Percentiles rank a stretch among this genome's conserved stretches.
These are phyloP conservation scores for Gallirallus australis DNA, from an alignment of 2,797 vertebrate species.

Conservation along the genomic window DNA sequence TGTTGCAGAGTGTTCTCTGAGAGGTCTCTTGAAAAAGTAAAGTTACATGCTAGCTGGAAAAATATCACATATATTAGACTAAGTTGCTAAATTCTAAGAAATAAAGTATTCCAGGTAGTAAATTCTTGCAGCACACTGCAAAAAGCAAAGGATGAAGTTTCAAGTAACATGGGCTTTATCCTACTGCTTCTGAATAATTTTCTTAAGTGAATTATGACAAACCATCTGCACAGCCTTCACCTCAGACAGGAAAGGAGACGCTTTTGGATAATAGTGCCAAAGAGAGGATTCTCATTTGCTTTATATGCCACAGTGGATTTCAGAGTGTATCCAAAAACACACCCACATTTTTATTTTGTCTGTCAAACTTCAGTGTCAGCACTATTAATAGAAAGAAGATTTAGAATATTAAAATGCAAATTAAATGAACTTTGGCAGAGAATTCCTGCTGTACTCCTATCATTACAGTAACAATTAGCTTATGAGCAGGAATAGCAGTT, in stretches of 20 bases:
- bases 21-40: background rate
- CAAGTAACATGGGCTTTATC: background rate
- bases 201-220: background rate
- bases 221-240: background rate
- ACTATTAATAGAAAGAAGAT: constrained; percentile 35
- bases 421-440: constrained; percentile 30
- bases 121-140: background rate
- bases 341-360: constrained; percentile 33
- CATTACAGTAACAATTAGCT: constrained; percentile 16
- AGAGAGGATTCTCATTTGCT: constrained; percentile 16
- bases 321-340: background rate
- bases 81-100: background rate
- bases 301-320: constrained; percentile 39
- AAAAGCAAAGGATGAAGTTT: background rate
- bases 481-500: background rate
- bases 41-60: background rate
- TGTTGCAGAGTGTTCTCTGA: background rate
- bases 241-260: background rate
- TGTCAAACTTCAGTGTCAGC: background rate
- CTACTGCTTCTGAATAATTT: background rate
- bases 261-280: constrained; percentile 24
- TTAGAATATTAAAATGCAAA: constrained; percentile 37
- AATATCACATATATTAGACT: background rate
- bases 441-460: background rate
- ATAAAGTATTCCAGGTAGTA: background rate